These are phyloP conservation scores for Stramonita haemastoma DNA, from an alignment of 2,888 invertebrate species.

Conservation along the genomic window DNA sequence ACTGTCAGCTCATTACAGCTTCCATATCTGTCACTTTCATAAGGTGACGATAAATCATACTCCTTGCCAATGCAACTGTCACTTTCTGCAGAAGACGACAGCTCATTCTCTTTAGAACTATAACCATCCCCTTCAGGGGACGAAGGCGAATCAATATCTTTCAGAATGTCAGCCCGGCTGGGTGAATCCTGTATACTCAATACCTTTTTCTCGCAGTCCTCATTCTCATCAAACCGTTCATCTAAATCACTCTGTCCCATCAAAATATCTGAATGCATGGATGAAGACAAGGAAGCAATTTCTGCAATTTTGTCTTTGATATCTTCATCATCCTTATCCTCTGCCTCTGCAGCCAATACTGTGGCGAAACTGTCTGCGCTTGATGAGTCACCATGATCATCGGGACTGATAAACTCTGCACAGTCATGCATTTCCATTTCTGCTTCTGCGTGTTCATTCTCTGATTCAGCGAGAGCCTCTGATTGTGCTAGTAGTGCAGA, in stretches of 20 bases:
- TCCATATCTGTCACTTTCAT: conserved; percentile 57
- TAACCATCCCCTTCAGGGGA: conserved; percentile 46
- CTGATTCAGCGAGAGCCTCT: conserved; percentile 50
- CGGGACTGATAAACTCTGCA: conserved; percentile 49
- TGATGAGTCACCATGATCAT: conserved; percentile 73
- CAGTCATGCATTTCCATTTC: conserved; percentile 34
- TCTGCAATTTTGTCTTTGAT: conserved; percentile 83
- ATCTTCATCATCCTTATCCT: conserved; percentile 76
- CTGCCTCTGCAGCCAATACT: conserved; percentile 72
- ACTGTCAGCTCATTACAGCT: conserved; percentile 58
- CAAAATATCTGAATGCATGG: conserved; percentile 77
- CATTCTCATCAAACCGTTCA: conserved; percentile 46
- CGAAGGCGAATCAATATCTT: conserved; percentile 40
- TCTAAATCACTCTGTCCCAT: conserved; percentile 77
- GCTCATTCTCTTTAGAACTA: conserved; percentile 46
- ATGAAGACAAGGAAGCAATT: conserved; percentile 80
- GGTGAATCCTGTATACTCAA: conserved; percentile 34
- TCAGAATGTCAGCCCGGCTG: conserved; percentile 35
- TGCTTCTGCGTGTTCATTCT: conserved; percentile 2
- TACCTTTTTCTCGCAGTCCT: conserved; percentile 42
- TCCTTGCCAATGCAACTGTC: conserved; percentile 47
- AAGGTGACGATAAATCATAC: conserved; percentile 38
- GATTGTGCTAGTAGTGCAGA: conserved; percentile 41
- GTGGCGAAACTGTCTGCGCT: conserved; percentile 77
- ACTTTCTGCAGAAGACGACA: conserved; percentile 43